Conservation (phyloP, 2,888 invertebrate genomes). For the Bombyx huttoni region DNA sequence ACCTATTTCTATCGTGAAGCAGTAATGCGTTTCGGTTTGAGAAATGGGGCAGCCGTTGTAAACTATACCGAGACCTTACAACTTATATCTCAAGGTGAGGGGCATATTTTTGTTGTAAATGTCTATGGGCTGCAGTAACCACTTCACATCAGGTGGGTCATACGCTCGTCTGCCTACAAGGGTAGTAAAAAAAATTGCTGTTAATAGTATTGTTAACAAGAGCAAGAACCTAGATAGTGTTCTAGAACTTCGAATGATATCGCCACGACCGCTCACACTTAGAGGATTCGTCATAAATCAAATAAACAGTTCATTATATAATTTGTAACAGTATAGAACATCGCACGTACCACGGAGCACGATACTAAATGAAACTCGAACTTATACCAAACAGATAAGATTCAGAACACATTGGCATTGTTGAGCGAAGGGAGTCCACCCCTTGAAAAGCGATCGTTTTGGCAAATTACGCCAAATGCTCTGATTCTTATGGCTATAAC, state of each 20-base stretch:
- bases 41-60: no score
- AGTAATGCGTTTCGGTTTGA: no score
- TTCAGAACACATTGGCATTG: background rate
- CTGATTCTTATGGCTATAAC: conserved; percentile 18
- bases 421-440: conserved; percentile 5
- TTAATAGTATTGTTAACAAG: no score
- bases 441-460: conserved; percentile 10
- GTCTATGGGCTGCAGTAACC: no score
- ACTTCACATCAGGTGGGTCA: no score
- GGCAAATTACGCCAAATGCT: conserved; percentile 30
- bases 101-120: no score
- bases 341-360: background rate
- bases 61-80: no score
- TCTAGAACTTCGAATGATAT: background rate
- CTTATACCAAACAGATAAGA: background rate
- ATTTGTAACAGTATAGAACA: background rate
- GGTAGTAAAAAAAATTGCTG: no score
- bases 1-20: no score
- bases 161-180: no score
- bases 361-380: background rate
- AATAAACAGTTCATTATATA: background rate
- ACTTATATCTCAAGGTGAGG: no score
- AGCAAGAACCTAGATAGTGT: no score
- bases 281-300: background rate
- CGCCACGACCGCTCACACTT: background rate